phyloP scores from a whole-genome alignment of 2,113 vertebrate species.

The Chauna torquata region DNA sequence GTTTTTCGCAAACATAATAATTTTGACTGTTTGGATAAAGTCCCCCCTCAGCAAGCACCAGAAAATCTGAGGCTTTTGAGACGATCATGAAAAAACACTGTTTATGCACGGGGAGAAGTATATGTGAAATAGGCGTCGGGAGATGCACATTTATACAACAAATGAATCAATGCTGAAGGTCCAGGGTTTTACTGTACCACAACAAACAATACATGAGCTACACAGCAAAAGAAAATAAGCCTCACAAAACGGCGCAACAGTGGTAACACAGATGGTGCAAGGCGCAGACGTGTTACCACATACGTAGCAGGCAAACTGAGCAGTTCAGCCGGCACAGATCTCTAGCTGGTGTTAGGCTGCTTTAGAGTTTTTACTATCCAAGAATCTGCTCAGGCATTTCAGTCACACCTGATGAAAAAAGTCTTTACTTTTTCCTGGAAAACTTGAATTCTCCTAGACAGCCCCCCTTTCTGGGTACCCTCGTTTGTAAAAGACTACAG shows the following conservation, averaged over 20 bases:
- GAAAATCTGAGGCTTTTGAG: not conserved
- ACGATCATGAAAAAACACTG: not conserved
- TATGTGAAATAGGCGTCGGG: not conserved
- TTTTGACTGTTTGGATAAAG: not conserved
- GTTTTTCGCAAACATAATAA: not conserved
- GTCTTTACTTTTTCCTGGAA: not conserved
- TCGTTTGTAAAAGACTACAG: not conserved
- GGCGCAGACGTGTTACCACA: not conserved
- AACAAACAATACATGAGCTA: not conserved
- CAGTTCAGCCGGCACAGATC: not conserved
- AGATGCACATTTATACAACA: not conserved
- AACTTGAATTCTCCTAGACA: not conserved
- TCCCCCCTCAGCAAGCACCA: not conserved
- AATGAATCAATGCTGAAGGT: not conserved
- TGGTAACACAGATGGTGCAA: not conserved
- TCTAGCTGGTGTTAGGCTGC: not conserved
- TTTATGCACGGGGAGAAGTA: not conserved
- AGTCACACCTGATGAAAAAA: not conserved
- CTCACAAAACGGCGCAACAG: not conserved
- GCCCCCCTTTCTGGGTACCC: not conserved
- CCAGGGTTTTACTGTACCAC: not conserved
- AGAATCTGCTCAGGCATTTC: not conserved
- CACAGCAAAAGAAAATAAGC: not conserved
- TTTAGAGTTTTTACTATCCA: not conserved
- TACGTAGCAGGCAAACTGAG: not conserved